phyloP scores from a whole-genome alignment of 2,888 invertebrate species.

The Leucoma salicis region DNA sequence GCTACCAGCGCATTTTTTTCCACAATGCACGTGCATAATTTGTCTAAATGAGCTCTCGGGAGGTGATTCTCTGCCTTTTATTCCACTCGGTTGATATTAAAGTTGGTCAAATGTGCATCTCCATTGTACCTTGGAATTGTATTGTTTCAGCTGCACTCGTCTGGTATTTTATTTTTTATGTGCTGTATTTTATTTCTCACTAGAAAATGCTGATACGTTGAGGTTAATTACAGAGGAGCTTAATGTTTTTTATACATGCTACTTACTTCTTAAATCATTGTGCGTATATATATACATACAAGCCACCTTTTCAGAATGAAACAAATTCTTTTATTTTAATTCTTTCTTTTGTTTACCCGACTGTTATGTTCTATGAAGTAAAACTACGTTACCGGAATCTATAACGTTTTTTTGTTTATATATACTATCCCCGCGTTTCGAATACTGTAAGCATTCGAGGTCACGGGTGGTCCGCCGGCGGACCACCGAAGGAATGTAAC shows the following conservation, averaged over 20 bases:
- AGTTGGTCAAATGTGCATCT: conserved; percentile 63
- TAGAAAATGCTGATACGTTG: conserved; percentile 18
- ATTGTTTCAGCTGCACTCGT: conserved; percentile 51
- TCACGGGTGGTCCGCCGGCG: no score
- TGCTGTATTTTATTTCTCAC: conserved; percentile 24
- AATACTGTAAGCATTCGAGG: no score
- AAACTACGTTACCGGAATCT: no score
- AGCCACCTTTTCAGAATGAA: no score
- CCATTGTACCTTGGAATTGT: conserved; percentile 51
- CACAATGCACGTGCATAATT: conserved; percentile 58
- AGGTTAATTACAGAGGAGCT: background rate
- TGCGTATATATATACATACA: no score
- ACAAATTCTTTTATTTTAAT: no score
- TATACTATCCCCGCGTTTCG: no score
- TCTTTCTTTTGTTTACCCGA: no score
- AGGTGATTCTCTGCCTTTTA: conserved; percentile 46
- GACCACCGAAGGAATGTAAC: no score
- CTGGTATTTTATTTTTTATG: conserved; percentile 31
- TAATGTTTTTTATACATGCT: background rate
- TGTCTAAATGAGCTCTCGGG: conserved; percentile 62
- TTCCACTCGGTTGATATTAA: conserved; percentile 60
- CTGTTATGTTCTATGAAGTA: no score
- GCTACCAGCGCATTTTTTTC: conserved; percentile 26
- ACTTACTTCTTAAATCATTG: no score
- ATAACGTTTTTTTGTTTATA: no score